Evolutionary conservation across 2,888 invertebrate species (phyloP).

Genomic region (Coelogynopora nodosa): DNA sequence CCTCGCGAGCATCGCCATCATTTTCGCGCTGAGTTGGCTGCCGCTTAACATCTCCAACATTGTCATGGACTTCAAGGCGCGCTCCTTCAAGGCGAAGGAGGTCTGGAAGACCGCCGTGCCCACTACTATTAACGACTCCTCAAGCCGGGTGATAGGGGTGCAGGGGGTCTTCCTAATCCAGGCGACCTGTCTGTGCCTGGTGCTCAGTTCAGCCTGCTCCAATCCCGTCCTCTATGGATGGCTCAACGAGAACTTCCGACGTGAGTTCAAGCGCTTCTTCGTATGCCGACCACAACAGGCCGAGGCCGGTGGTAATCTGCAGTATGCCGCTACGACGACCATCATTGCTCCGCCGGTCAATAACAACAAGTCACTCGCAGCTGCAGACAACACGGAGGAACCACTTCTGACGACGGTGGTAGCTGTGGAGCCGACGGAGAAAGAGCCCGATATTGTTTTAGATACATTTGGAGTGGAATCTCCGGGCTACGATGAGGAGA

Average conservation of each 20-base stretch:
- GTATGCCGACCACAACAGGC: no score
- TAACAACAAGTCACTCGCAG: no score
- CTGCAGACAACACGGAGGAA: no score
- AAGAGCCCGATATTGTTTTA: no score
- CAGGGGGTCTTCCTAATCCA: conserved; percentile 49
- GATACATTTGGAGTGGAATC: no score
- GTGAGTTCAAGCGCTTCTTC: conserved; percentile 69
- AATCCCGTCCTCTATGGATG: conserved; percentile 87
- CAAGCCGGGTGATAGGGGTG: neutral
- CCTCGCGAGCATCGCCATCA: conserved; percentile 77
- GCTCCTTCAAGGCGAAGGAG: neutral
- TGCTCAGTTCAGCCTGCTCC: conserved; percentile 84
- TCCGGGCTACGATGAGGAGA: no score
- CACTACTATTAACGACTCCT: neutral
- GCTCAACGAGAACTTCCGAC: conserved; percentile 86
- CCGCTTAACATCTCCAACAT: conserved; percentile 82
- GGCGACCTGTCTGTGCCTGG: conserved; percentile 69
- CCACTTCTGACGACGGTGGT: no score
- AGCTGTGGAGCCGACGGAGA: no score
- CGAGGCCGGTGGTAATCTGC: no score
- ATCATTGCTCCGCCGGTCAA: no score
- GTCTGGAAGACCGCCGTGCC: neutral
- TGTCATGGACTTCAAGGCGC: conserved; percentile 67
- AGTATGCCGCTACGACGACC: no score
- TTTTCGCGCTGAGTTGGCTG: conserved; percentile 84